Percentiles rank a stretch among this genome's conserved stretches.
These are phyloP conservation scores for Triplophysa dalaica DNA, from an alignment of 2,113 vertebrate species.

Conservation along the genomic window DNA sequence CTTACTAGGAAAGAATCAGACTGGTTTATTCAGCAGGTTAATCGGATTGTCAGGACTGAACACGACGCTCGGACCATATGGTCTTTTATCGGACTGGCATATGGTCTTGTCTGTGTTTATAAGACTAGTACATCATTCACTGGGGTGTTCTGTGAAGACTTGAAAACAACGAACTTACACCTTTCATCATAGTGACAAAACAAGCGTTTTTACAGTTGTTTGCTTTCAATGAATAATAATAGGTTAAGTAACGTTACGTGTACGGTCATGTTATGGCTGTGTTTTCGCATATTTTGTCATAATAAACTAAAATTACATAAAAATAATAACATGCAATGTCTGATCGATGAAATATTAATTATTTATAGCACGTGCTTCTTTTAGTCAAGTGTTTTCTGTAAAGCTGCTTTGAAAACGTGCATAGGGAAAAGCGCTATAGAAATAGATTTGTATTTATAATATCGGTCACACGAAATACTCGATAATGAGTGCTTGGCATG, in stretches of 20 bases:
- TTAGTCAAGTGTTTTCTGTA: no score
- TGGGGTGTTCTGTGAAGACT: background rate
- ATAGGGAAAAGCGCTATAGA: no score
- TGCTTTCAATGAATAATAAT: no score
- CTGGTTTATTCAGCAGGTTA: constrained; percentile 23
- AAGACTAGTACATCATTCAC: constrained; percentile 1
- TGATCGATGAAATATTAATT: no score
- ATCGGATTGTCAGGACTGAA: constrained; percentile 38
- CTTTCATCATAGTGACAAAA: background rate
- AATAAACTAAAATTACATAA: background rate
- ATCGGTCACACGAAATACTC: background rate
- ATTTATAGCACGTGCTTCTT: no score
- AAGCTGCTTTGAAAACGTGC: no score
- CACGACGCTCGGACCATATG: constrained; percentile 6
- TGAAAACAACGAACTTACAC: background rate
- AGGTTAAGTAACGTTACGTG: no score
- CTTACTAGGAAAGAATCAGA: background rate
- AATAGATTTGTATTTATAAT: background rate
- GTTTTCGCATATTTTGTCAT: background rate
- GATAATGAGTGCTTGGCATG: background rate
- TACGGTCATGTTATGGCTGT: background rate
- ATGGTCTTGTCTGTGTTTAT: constrained; percentile 36
- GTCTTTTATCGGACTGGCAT: constrained; percentile 24
- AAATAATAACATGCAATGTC: background rate
- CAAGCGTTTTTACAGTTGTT: no score